Evolutionary conservation across 1,140 invertebrate genomes (phyloP).

Genomic region (Apocrypta bakeri): DNA sequence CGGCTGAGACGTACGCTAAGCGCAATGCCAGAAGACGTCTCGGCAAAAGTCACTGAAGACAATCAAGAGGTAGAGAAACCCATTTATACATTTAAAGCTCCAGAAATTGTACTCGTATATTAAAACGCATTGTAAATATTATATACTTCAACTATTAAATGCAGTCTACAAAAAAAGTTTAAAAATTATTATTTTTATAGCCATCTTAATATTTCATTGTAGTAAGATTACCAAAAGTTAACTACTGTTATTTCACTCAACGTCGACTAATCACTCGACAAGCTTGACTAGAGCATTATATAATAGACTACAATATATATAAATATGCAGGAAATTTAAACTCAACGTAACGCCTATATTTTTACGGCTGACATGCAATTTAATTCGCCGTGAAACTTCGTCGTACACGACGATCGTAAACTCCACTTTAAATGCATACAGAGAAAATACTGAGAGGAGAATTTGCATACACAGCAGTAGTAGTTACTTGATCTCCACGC

Average conservation of each 20-base stretch:
- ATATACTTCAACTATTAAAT: too few relatives aligned
- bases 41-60: slow-evolving; percentile 7
- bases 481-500: too few relatives aligned
- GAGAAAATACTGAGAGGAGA: background rate
- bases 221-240: too few relatives aligned
- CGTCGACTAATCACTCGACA: too few relatives aligned
- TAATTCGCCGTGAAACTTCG: slow-evolving; percentile 9
- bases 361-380: background rate
- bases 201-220: too few relatives aligned
- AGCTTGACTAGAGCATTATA: too few relatives aligned
- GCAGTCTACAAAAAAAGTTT: too few relatives aligned
- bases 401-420: slow-evolving; percentile 6
- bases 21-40: background rate
- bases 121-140: too few relatives aligned
- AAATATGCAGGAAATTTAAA: background rate
- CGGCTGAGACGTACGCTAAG: background rate
- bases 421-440: background rate
- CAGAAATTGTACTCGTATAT: too few relatives aligned
- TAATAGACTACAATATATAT: background rate
- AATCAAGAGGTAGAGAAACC: slow-evolving; percentile 4
- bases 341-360: background rate
- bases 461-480: background rate
- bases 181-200: too few relatives aligned
- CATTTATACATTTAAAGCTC: too few relatives aligned
- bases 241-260: too few relatives aligned